These are phyloP conservation scores for Saguinus midas DNA, from an alignment of 2,113 vertebrate species.

Conservation along the genomic window DNA sequence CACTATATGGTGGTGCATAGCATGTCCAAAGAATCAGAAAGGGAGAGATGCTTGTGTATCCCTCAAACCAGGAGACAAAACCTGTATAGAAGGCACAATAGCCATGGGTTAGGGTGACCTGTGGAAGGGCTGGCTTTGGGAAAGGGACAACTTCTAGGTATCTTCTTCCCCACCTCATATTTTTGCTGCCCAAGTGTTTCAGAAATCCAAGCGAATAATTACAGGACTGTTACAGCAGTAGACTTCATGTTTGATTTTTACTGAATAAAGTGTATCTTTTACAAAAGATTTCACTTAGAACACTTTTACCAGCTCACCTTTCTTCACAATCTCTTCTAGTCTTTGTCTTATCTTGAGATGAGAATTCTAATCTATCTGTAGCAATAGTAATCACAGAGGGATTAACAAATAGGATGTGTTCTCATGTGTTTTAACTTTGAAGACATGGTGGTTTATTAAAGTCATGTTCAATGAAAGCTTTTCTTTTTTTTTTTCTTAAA, in stretches of 20 bases:
- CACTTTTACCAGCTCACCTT: neutral
- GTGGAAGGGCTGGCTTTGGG: neutral
- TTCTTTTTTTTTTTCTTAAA: slow-evolving; percentile 8
- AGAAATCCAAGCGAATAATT: neutral
- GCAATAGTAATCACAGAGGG: neutral
- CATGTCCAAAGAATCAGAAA: neutral
- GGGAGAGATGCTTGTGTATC: rapidly evolving
- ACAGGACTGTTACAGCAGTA: neutral
- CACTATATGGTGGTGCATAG: neutral
- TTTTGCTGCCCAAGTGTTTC: neutral
- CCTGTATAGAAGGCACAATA: neutral
- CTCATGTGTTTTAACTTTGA: neutral
- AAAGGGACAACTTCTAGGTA: neutral
- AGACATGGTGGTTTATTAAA: neutral
- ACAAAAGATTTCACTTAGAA: neutral
- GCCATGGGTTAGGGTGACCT: neutral
- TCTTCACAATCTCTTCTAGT: neutral
- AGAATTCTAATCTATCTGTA: neutral
- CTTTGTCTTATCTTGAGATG: neutral
- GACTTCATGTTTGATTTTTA: neutral
- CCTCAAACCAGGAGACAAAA: neutral
- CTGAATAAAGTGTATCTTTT: neutral
- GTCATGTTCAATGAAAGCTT: neutral
- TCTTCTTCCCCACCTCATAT: neutral
- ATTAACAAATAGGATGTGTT: neutral